Evolutionary conservation across 2,888 invertebrate genomes (phyloP), one percentile per base, ranked within the genome.

Genomic region (Drosophila infuscata): DNA sequence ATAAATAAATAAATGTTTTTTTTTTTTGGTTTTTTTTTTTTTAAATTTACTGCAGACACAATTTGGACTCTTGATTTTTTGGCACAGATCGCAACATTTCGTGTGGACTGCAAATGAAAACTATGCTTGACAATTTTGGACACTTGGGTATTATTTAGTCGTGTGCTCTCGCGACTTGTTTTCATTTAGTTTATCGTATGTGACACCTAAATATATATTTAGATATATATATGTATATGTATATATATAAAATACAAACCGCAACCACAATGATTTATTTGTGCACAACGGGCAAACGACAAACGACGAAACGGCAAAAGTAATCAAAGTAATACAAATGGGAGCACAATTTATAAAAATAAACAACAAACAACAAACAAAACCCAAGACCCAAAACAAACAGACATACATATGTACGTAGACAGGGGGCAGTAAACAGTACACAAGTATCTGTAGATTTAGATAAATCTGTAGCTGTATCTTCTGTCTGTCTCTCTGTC

Each of bases 251-350:
- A 69, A 51, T 64, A 58, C 38, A 82, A 82, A 73, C 68, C 76
- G 70, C 80, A 77, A 66, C 25, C 71, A 38, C 70, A 78, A 86
- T 84, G 84, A 84, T 88, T 84, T 84, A 84, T 88, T 88, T 86
- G 76, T 63, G 76, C 54, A 66, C 59, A 72, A 59, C 71, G 65
- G 76, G 53, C 32, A 49, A 63, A 15, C 59, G 79, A 70, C 79
- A 52, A 65, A 61, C 51, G 51, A 54, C 33, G 30, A 33, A 74
- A 62, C 53, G 64, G 67, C 64, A 60, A 76, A 76, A 87, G 89
- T 85, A 85, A 85, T 85, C 89, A 85, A 88, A 85, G 89, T 85
- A 85, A 85, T 88, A 88, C 89, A 85, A 85, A 88, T 88, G 84
- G 72, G 74, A 54, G 76, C 59, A 80, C 77, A 76, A 73, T 81